Percentiles rank a stretch among this genome's conserved stretches.
These are phyloP conservation scores for Hephaestus fuliginosus DNA, from an alignment of 2,797 vertebrate genomes.

Conservation along the genomic window DNA sequence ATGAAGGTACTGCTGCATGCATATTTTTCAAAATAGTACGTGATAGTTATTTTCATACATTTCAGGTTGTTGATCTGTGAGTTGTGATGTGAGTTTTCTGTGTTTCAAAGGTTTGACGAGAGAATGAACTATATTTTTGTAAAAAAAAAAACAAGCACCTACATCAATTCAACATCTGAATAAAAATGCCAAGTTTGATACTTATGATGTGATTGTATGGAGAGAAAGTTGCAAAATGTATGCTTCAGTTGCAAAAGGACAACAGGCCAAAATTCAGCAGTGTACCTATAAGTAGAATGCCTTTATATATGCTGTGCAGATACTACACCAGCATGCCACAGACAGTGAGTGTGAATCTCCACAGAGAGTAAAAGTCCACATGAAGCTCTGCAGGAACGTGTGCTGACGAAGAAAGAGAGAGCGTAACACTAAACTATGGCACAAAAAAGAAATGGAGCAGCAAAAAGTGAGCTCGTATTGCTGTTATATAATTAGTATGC, in stretches of 20 bases:
- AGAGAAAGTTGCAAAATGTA: not conserved
- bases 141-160: not conserved
- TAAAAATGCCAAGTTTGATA: not conserved
- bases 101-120: not conserved
- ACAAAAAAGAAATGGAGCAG: constrained; percentile 82
- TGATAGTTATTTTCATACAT: constrained; percentile 5
- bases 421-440: constrained; percentile 73
- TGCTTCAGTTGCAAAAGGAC: not conserved
- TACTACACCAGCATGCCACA: not conserved
- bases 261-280: too few relatives aligned
- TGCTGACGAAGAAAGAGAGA: constrained; percentile 51
- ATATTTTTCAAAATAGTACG: constrained; percentile 17
- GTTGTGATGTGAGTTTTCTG: not conserved
- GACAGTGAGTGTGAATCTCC: constrained; percentile 25
- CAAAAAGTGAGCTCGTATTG: constrained; percentile 64
- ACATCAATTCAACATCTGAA: not conserved
- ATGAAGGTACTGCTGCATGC: not conserved
- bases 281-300: not conserved
- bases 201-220: not conserved
- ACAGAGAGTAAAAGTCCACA: constrained; percentile 19
- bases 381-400: constrained; percentile 22
- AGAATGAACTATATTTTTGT: not conserved
- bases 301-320: not conserved
- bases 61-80: not conserved
- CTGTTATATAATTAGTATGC: constrained; percentile 82